These are phyloP conservation scores for Drosophila micromelanica DNA, from an alignment of 1,140 invertebrate genomes.

Conservation along the genomic window DNA sequence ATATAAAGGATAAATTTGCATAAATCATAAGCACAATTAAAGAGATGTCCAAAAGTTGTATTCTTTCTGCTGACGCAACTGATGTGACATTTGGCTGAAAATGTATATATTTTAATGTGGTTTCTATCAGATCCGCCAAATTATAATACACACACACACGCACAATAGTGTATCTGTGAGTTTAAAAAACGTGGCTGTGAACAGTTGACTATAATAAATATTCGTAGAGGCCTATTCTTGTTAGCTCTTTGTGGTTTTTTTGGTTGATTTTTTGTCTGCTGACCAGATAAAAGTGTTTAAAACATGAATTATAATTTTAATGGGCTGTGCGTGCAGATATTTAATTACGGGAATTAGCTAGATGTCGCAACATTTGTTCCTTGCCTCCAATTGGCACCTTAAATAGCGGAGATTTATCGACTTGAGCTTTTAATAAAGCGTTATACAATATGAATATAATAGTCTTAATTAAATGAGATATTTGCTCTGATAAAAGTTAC, in stretches of 20 bases:
- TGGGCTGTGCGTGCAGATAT: constrained; percentile 61
- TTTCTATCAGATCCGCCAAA: constrained; percentile 68
- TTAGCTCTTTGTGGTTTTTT: constrained; percentile 19
- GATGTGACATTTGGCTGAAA: constrained; percentile 63
- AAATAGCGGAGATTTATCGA: constrained; percentile 27
- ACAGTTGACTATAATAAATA: constrained; percentile 55
- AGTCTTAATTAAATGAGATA: constrained; percentile 34
- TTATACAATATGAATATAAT: constrained; percentile 5
- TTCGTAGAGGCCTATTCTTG: constrained; percentile 51
- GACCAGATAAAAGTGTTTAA: constrained; percentile 17
- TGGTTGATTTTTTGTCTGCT: constrained; percentile 17
- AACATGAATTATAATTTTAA: constrained; percentile 77
- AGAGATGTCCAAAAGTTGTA: constrained; percentile 57
- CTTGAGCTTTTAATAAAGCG: constrained; percentile 7
- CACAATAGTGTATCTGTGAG: constrained; percentile 1
- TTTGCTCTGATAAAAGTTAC: constrained; percentile 24
- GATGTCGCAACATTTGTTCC: constrained; percentile 19
- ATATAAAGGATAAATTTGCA: constrained; percentile 76
- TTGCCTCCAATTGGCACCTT: constrained; percentile 22
- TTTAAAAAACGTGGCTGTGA: constrained; percentile 29
- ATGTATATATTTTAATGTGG: constrained; percentile 22
- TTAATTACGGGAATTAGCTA: constrained; percentile 72
- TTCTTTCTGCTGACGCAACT: constrained; percentile 70
- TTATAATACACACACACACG: constrained; percentile 58
- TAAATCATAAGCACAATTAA: constrained; percentile 82